These are phyloP conservation scores for Lordiphosa mommai DNA, from an alignment of 1,140 invertebrate genomes.

Conservation along the genomic window DNA sequence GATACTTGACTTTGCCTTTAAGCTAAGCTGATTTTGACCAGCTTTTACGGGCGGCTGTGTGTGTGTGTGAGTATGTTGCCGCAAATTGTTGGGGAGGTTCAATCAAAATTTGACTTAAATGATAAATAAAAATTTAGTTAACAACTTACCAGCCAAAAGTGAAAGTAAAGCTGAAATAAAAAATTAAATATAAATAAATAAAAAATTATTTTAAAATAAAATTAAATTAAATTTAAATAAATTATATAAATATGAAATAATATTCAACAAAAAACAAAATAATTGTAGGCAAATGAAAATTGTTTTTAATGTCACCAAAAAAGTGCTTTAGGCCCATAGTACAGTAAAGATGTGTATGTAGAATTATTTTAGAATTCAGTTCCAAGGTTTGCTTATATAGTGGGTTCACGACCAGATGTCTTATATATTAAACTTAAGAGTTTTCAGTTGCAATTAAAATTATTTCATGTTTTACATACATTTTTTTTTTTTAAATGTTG, in stretches of 20 bases:
- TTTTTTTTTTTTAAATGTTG: too few relatives aligned
- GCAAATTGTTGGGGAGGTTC: slow-evolving; percentile 64
- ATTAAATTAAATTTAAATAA: background rate
- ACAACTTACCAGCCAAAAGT: slow-evolving; percentile 59
- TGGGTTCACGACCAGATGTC: too few relatives aligned
- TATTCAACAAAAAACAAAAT: too few relatives aligned
- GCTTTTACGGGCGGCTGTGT: slow-evolving; percentile 30
- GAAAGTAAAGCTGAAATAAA: slow-evolving; percentile 48
- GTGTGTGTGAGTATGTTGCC: slow-evolving; percentile 19
- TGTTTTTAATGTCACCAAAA: too few relatives aligned
- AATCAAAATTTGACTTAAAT: slow-evolving; percentile 29
- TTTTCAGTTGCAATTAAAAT: too few relatives aligned
- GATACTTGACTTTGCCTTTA: slow-evolving; percentile 59
- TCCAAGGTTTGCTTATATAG: too few relatives aligned
- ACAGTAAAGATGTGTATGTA: too few relatives aligned
- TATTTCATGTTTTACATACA: too few relatives aligned
- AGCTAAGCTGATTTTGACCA: slow-evolving; percentile 49
- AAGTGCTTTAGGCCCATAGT: too few relatives aligned
- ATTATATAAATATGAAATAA: background rate
- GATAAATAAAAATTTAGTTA: slow-evolving; percentile 17
- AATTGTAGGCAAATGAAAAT: too few relatives aligned
- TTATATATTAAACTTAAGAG: too few relatives aligned
- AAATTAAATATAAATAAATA: slow-evolving; percentile 17
- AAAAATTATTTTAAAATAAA: background rate
- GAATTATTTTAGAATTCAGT: too few relatives aligned